These are phyloP conservation scores for Catharus fuscescens DNA, from an alignment of 2,113 vertebrate species.

Conservation along the genomic window DNA sequence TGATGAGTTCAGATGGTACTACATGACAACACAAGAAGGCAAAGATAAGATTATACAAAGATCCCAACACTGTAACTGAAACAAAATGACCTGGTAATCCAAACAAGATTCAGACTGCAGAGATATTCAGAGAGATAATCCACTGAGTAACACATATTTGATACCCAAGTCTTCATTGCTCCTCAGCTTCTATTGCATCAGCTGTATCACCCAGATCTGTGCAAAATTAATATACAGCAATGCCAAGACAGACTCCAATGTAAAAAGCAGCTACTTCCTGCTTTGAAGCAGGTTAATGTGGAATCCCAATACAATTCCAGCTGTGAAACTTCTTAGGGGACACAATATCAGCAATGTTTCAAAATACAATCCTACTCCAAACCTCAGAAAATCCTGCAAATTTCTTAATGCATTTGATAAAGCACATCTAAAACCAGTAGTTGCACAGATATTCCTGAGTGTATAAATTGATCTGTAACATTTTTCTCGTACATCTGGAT, in stretches of 20 bases:
- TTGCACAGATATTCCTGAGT: background rate
- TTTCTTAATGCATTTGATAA: background rate
- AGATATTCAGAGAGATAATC: slow-evolving; percentile 40
- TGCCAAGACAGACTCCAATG: background rate
- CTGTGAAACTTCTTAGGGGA: background rate
- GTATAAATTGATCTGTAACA: background rate
- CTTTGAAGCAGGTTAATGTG: background rate
- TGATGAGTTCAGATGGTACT: background rate
- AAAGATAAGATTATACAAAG: background rate
- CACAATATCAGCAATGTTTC: background rate
- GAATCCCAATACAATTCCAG: background rate
- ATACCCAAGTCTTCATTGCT: background rate
- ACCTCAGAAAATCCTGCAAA: background rate
- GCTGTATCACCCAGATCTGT: background rate
- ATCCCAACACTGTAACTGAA: background rate
- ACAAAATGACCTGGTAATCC: slow-evolving; percentile 9
- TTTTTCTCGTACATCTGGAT: background rate
- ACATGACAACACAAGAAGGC: background rate
- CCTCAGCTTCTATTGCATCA: background rate
- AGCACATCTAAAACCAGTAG: background rate
- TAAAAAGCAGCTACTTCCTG: background rate
- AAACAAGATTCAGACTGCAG: slow-evolving; percentile 29
- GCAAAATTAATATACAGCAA: background rate
- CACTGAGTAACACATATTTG: slow-evolving; percentile 32
- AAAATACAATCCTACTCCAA: background rate